Percentiles rank a stretch among this genome's conserved stretches.
Conservation (phyloP, 2,888 invertebrate genomes). For the Scaptodrosophila latifasciaeformis region DNA sequence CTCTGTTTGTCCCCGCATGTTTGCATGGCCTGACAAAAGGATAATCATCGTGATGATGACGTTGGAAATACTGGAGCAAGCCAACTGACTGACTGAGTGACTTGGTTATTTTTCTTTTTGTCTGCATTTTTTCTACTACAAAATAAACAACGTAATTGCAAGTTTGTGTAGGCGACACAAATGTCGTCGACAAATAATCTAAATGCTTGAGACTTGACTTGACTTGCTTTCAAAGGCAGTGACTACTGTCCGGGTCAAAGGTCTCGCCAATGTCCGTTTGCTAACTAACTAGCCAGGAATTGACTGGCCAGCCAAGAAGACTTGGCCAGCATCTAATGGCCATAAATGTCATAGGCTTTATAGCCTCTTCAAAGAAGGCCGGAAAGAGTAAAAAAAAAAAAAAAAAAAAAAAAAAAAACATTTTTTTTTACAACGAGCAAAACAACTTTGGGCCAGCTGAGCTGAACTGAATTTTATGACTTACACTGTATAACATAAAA, state of each 20-base stretch:
- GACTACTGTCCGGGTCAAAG: no score
- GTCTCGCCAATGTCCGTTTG: no score
- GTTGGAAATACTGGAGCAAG: no score
- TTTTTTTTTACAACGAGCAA: neutral
- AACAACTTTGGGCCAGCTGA: conserved; percentile 12
- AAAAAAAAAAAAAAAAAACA: neutral
- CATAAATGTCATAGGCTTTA: conserved; percentile 35
- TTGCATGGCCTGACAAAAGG: conserved; percentile 63
- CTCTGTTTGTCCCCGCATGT: conserved; percentile 42
- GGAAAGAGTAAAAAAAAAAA: neutral
- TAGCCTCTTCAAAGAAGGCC: conserved; percentile 3
- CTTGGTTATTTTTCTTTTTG: conserved; percentile 25
- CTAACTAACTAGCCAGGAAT: conserved; percentile 17
- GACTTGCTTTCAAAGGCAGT: no score
- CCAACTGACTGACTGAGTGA: no score
- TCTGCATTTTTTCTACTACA: conserved; percentile 50
- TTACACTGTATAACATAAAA: conserved; percentile 33
- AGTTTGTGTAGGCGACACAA: conserved; percentile 65
- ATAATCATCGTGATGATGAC: conserved; percentile 42
- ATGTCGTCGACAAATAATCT: conserved; percentile 62
- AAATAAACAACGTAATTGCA: conserved; percentile 68
- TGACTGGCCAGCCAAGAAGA: conserved; percentile 13
- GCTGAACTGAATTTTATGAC: neutral
- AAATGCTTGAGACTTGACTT: conserved; percentile 30
- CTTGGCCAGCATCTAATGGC: neutral